These are phyloP conservation scores for Melanostoma mellinum DNA, from an alignment of 2,888 invertebrate genomes.

Conservation along the genomic window DNA sequence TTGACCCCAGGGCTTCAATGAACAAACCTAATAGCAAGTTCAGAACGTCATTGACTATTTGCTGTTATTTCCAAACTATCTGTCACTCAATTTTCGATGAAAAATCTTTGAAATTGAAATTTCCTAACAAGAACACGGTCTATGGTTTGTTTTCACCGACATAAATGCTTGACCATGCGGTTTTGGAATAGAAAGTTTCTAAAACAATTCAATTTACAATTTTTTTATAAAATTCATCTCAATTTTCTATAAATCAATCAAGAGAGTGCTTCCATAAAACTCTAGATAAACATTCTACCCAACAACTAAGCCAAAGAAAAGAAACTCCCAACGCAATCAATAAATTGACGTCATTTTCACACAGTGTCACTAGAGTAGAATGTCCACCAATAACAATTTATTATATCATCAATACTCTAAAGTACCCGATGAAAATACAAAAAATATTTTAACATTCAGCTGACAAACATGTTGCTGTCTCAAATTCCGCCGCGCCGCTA, in stretches of 20 bases:
- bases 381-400: constrained; percentile 51
- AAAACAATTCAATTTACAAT: no score
- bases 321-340: constrained; percentile 64
- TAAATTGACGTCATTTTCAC: constrained; percentile 65
- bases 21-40: no score
- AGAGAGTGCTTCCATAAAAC: constrained; percentile 1
- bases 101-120: no score
- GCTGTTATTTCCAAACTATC: no score
- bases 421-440: constrained; percentile 3
- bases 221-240: no score
- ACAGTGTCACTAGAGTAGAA: constrained; percentile 31
- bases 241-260: constrained; percentile 16
- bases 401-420: constrained; percentile 64
- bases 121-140: no score
- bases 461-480: constrained; percentile 58
- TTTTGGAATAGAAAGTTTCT: no score
- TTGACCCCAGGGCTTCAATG: no score
- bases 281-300: constrained; percentile 13
- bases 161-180: no score
- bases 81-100: no score
- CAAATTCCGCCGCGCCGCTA: constrained; percentile 8
- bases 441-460: constrained; percentile 60
- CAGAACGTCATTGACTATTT: no score
- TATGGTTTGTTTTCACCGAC: no score
- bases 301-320: constrained; percentile 1